These are phyloP conservation scores for Deroptyus accipitrinus DNA, from an alignment of 2,113 vertebrate species.

Conservation along the genomic window DNA sequence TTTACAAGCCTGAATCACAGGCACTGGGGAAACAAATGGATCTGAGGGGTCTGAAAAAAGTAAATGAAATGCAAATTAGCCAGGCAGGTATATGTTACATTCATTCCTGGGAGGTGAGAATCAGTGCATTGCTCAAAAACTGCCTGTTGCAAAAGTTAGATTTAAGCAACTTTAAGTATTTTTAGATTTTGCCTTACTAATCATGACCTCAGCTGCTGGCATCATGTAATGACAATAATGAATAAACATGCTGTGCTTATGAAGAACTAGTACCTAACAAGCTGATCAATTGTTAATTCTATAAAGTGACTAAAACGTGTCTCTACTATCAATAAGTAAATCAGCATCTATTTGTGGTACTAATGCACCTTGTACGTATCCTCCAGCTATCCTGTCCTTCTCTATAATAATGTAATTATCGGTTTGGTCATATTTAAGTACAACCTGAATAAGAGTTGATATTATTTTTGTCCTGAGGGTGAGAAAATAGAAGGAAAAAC, in stretches of 20 bases:
- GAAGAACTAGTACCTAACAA: conserved; percentile 71
- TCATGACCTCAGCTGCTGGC: conserved; percentile 71
- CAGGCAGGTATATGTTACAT: background rate
- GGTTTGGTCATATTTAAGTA: conserved; percentile 43
- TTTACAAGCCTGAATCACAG: background rate
- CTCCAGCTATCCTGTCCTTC: conserved; percentile 30
- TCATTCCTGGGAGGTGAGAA: background rate
- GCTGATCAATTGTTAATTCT: conserved; percentile 94
- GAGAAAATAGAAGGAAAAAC: background rate
- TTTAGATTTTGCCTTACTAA: conserved; percentile 69
- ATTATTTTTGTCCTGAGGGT: conserved; percentile 31
- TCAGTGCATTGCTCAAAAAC: background rate
- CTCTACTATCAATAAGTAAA: conserved; percentile 87
- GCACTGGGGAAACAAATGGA: conserved; percentile 18
- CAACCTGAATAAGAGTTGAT: conserved; percentile 16
- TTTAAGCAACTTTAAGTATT: conserved; percentile 38
- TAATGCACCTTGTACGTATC: conserved; percentile 67
- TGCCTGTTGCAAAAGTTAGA: background rate
- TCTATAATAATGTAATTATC: conserved; percentile 52
- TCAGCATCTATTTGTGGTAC: conserved; percentile 80
- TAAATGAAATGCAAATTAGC: conserved; percentile 35
- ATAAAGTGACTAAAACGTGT: conserved; percentile 87
- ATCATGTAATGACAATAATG: conserved; percentile 84
- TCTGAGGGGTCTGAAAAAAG: background rate
- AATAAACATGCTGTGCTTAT: conserved; percentile 78